Percentiles rank a stretch among this genome's conserved stretches.
Evolutionary conservation across 2,113 vertebrate genomes (phyloP).

Genomic region (Sander lucioperca): DNA sequence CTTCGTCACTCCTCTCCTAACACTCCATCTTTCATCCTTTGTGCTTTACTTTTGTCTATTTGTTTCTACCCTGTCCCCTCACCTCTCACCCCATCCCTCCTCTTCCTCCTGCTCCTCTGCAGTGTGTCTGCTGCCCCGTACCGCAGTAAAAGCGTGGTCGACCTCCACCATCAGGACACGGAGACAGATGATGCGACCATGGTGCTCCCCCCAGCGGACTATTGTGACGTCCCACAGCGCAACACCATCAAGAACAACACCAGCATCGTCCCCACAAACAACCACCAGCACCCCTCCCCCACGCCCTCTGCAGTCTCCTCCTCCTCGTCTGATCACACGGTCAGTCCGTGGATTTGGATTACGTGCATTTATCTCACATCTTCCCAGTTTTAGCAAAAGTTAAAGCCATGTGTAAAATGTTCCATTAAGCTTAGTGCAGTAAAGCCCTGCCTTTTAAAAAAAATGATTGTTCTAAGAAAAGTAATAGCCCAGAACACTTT

Average conservation of each 20-base stretch:
- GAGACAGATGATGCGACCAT: conserved; percentile 85
- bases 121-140: conserved; percentile 67
- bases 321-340: conserved; percentile 68
- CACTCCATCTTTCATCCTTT: background rate
- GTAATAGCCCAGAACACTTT: background rate
- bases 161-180: conserved; percentile 89
- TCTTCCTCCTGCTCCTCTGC: conserved; percentile 40
- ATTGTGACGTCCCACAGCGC: conserved; percentile 73
- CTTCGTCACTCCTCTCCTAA: background rate
- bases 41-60: background rate
- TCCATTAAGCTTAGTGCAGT: background rate
- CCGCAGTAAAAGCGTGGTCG: conserved; percentile 92
- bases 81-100: background rate
- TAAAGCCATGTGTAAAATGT: background rate
- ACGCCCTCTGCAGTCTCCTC: conserved; percentile 70
- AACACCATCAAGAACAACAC: conserved; percentile 37
- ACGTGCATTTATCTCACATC: background rate
- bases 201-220: conserved; percentile 91
- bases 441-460: background rate
- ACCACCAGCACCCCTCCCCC: conserved; percentile 59
- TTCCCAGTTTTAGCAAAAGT: background rate
- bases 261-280: conserved; percentile 28
- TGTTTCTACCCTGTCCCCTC: background rate
- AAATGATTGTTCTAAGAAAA: conserved; percentile 1
- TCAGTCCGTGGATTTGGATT: conserved; percentile 60